A percentile compares a stretch with the other conserved stretches of the same genome.
phyloP scores from a whole-genome alignment of 2,797 vertebrate species.

The Psittacula echo region DNA sequence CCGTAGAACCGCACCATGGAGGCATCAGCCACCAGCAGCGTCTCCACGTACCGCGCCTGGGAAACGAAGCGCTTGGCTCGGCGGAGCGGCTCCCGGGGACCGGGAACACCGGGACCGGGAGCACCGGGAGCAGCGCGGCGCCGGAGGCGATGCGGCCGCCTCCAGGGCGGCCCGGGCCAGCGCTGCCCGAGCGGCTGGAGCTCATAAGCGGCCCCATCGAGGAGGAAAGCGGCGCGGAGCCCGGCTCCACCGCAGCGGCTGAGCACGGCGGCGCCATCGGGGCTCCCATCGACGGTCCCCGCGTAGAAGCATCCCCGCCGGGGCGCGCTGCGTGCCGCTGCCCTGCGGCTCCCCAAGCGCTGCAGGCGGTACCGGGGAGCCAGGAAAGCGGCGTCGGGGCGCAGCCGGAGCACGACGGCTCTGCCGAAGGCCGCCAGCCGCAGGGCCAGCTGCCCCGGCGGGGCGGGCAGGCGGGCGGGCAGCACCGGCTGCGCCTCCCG shows the following conservation, averaged over 20 bases:
- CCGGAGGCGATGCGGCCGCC: conserved; percentile 82
- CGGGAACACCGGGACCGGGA: background rate
- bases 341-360: conserved; percentile 67
- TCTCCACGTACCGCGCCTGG: conserved; percentile 92
- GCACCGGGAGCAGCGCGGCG: conserved; percentile 37
- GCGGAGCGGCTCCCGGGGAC: background rate
- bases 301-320: conserved; percentile 85
- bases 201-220: conserved; percentile 85
- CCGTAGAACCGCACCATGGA: conserved; percentile 93
- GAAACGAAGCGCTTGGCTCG: conserved; percentile 85
- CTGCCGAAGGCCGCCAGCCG: conserved; percentile 82
- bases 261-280: conserved; percentile 85
- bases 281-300: conserved; percentile 82
- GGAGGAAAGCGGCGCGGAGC: conserved; percentile 86
- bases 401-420: conserved; percentile 82
- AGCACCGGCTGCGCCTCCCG: conserved; percentile 15
- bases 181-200: conserved; percentile 83
- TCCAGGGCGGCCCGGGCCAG: conserved; percentile 42
- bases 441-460: conserved; percentile 73
- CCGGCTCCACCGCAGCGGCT: conserved; percentile 87
- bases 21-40: conserved; percentile 90
- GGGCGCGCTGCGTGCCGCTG: conserved; percentile 6
- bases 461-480: conserved; percentile 56
- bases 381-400: conserved; percentile 87
- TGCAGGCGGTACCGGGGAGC: conserved; percentile 84